These are phyloP conservation scores for Macropodus opercularis DNA, from an alignment of 2,797 vertebrate species.

Conservation along the genomic window DNA sequence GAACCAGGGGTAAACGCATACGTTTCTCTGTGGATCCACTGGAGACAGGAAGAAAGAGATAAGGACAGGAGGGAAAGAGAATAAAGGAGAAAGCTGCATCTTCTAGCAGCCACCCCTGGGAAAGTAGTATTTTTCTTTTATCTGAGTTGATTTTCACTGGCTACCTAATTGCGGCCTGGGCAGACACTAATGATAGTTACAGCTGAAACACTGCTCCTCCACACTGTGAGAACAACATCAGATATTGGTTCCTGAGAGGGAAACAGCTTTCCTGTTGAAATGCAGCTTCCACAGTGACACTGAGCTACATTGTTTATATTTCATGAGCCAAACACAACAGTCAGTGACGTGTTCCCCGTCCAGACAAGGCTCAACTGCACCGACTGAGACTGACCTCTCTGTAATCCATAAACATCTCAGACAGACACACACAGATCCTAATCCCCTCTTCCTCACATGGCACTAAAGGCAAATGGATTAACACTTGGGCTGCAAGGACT, in stretches of 20 bases:
- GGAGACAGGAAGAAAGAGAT: conserved; percentile 40
- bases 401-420: conserved; percentile 68
- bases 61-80: conserved; percentile 7
- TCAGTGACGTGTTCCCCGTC: conserved; percentile 28
- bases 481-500: conserved; percentile 20
- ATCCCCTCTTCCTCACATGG: conserved; percentile 50
- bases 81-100: conserved; percentile 19
- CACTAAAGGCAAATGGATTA: conserved; percentile 66
- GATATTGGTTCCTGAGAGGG: conserved; percentile 1
- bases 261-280: conserved; percentile 28
- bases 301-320: conserved; percentile 33
- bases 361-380: conserved; percentile 53
- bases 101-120: conserved; percentile 41
- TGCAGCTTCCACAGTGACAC: conserved; percentile 17
- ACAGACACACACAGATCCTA: conserved; percentile 47
- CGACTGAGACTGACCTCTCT: conserved; percentile 44
- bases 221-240: conserved; percentile 24
- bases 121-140: conserved; percentile 34
- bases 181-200: conserved; percentile 44
- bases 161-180: conserved; percentile 36
- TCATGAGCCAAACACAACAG: conserved; percentile 52
- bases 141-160: conserved; percentile 44
- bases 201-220: conserved; percentile 27
- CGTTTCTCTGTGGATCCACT: conserved; percentile 27
- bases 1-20: conserved; percentile 37